These are phyloP conservation scores for Calliphora vicina DNA, from an alignment of 1,140 invertebrate species.

Conservation along the genomic window DNA sequence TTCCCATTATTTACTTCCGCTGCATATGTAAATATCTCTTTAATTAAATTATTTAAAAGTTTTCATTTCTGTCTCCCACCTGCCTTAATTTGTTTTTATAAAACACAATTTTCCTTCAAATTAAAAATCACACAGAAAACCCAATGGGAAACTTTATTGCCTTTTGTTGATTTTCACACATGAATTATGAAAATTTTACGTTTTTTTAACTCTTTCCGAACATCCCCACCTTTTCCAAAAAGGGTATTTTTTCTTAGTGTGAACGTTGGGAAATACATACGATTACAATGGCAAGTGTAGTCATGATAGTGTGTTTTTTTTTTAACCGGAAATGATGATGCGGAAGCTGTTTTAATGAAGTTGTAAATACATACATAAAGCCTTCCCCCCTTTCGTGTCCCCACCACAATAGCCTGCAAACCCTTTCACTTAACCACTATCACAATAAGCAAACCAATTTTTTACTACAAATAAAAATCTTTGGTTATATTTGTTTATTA, in stretches of 20 bases:
- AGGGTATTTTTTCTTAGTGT: neutral
- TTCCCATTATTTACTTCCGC: neutral
- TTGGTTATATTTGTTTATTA: neutral
- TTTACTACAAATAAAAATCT: neutral
- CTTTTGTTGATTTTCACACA: slow-evolving; percentile 61
- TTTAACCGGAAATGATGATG: slow-evolving; percentile 55
- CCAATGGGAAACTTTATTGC: slow-evolving; percentile 38
- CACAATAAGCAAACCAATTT: slow-evolving; percentile 6
- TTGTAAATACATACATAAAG: slow-evolving; percentile 48
- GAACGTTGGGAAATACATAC: neutral
- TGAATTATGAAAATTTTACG: slow-evolving; percentile 57
- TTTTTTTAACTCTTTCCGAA: neutral
- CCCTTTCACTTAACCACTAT: slow-evolving; percentile 41
- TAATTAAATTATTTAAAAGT: slow-evolving; percentile 60
- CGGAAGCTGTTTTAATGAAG: slow-evolving; percentile 60
- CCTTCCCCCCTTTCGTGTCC: slow-evolving; percentile 53
- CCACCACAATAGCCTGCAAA: slow-evolving; percentile 35
- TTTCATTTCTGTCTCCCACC: neutral
- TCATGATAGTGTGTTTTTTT: slow-evolving; percentile 6
- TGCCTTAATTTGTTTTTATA: neutral
- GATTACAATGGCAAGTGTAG: no score
- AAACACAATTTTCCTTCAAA: neutral
- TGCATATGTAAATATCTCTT: slow-evolving; percentile 53
- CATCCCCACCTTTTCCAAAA: neutral
- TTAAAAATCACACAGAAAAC: no score